Evolutionary conservation across 2,888 invertebrate genomes (phyloP), one percentile per base, ranked within the genome.

Genomic region (Drosophila anomelani): DNA sequence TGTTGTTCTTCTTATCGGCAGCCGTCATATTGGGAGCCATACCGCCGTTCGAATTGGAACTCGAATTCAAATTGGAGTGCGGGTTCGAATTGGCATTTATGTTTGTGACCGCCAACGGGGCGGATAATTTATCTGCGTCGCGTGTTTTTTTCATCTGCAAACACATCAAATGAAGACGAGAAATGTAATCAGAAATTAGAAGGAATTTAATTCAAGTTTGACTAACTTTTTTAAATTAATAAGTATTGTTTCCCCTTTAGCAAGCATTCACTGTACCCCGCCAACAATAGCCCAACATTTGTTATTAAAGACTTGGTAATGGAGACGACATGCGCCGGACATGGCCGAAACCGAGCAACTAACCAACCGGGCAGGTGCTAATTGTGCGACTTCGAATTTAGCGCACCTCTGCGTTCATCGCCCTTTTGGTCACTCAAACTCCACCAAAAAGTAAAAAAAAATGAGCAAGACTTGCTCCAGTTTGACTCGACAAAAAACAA

Each of bases 71-170:
- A 53, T 53, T 53, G 20, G 51, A 53, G 34, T 36, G 34, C 20
- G 34, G 36, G 15, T 36, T 36, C 10, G 51, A 15, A 20, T 57
- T 58, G 51, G 71, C 34, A 59, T 73, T 69, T 62, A 53, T 59
- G 43, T 58, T 62, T 66, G 73, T 64, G 54, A 64, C 56, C 29
- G 70, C 57, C 55, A 63, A 64, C 36, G 67, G 36, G 26, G 56
- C 58, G 54, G 75, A 61, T 68, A 41, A 44, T 74, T 79, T 89
- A 44, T 87, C 89, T 29, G 61, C 41, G 72, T 89, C 81, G 32
- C 89, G 85, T 26, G 80, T 69, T 75, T 89, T 86, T 69, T 89
- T 86, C 32, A 85, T 76, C 85, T 86, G 76, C 38, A 73, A 80
- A 58, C 26, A 53, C 8, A 47, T 8, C 34, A 6, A 34, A 44